These are phyloP conservation scores for Hermatobates lingyangjiaoensis DNA, from an alignment of 1,140 invertebrate species.

Conservation along the genomic window DNA sequence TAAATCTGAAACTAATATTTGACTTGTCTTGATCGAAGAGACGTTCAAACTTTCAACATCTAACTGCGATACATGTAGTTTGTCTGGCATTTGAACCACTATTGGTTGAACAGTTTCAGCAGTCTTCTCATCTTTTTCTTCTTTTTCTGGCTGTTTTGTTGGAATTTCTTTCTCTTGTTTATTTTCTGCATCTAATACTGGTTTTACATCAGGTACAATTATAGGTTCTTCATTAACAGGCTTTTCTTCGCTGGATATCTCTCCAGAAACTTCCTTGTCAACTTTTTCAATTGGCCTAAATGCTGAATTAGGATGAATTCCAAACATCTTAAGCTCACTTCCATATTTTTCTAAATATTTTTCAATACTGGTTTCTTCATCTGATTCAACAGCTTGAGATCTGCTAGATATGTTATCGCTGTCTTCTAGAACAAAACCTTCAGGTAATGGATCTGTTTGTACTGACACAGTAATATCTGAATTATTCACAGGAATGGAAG, in stretches of 20 bases:
- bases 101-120: slow-evolving; percentile 7
- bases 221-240: not conserved
- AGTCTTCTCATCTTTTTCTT: slow-evolving; percentile 14
- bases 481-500: too few species aligned
- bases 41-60: slow-evolving; percentile 57
- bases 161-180: slow-evolving; percentile 8
- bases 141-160: too few species aligned
- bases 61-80: slow-evolving; percentile 47
- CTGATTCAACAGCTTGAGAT: not conserved
- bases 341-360: slow-evolving; percentile 2
- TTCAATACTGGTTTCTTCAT: not conserved
- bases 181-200: slow-evolving; percentile 1
- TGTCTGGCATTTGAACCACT: slow-evolving; percentile 18
- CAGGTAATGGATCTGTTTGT: slow-evolving; percentile 60
- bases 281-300: not conserved
- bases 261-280: not conserved
- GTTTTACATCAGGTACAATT: not conserved
- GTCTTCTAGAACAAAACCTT: slow-evolving; percentile 39
- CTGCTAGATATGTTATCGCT: not conserved
- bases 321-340: not conserved
- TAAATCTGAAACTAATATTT: slow-evolving; percentile 57
- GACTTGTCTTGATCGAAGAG: slow-evolving; percentile 50
- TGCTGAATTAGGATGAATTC: not conserved
- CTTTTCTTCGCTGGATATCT: not conserved
- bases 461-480: slow-evolving; percentile 52